phyloP scores from a whole-genome alignment of 1,140 invertebrate species.

The Olivierus martensii region DNA sequence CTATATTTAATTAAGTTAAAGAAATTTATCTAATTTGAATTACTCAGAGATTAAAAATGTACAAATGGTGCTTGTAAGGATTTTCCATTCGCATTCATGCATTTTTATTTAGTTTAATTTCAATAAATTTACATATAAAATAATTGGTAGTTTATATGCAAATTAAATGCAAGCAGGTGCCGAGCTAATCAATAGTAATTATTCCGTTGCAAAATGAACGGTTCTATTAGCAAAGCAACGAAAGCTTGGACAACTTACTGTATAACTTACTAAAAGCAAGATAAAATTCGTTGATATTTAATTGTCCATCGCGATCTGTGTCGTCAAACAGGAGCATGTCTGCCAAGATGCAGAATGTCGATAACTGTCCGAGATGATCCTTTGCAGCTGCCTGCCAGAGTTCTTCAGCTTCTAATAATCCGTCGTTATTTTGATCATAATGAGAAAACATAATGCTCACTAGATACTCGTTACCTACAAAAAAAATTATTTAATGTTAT shows the following conservation, averaged over 20 bases:
- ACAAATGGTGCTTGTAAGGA: no score
- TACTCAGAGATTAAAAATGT: no score
- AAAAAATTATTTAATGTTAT: neutral
- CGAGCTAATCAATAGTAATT: no score
- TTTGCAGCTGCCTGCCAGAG: conserved; percentile 44
- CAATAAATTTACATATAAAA: no score
- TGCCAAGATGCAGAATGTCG: conserved; percentile 47
- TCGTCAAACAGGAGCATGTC: conserved; percentile 59
- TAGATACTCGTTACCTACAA: conserved; percentile 49
- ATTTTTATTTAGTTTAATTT: no score
- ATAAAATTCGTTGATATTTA: conserved; percentile 60
- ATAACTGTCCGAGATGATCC: conserved; percentile 48
- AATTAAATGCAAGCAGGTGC: no score
- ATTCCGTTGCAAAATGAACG: no score
- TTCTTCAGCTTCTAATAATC: conserved; percentile 49
- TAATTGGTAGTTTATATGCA: no score
- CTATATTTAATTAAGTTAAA: no score
- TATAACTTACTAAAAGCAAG: conserved; percentile 60
- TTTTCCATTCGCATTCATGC: no score
- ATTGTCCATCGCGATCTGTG: conserved; percentile 44
- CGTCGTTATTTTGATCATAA: conserved; percentile 57
- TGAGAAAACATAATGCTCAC: conserved; percentile 65
- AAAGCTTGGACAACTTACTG: conserved; percentile 37
- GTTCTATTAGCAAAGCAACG: no score
- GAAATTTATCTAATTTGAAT: no score